Evolutionary conservation across 2,888 invertebrate species (phyloP).

Genomic region (Chalcis sispes): DNA sequence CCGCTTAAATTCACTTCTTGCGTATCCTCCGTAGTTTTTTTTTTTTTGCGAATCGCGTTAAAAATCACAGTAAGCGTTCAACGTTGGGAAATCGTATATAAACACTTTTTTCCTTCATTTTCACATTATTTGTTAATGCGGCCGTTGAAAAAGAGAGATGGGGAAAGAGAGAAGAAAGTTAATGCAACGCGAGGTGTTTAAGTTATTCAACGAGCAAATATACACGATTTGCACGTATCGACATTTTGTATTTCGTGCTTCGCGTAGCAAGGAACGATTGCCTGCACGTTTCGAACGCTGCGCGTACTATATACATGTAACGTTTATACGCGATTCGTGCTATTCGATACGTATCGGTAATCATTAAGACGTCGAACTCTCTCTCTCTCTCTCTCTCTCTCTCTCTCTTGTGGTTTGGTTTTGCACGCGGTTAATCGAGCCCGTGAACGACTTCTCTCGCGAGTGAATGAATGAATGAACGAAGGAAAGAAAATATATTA

Average conservation of each 20-base stretch:
- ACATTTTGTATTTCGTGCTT: slow-evolving; percentile 41
- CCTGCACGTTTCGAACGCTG: too few relatives aligned
- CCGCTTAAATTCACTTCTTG: background rate
- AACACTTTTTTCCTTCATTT: too few relatives aligned
- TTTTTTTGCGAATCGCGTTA: too few relatives aligned
- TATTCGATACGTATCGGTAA: slow-evolving; percentile 32
- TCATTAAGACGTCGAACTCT: slow-evolving; percentile 18
- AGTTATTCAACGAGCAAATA: slow-evolving; percentile 25
- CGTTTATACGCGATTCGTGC: background rate
- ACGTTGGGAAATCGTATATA: too few relatives aligned
- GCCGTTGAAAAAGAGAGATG: too few relatives aligned
- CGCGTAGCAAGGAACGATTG: slow-evolving; percentile 35
- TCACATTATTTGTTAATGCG: too few relatives aligned
- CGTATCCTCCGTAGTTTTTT: too few relatives aligned
- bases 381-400: too few relatives aligned
- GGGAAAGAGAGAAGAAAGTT: too few relatives aligned
- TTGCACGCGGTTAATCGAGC: slow-evolving; percentile 18
- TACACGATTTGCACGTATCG: background rate
- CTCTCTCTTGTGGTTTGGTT: background rate
- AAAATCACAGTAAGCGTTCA: too few relatives aligned
- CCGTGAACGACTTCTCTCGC: background rate
- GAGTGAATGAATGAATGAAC: slow-evolving; percentile 6
- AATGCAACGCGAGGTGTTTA: background rate
- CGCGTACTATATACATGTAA: background rate
- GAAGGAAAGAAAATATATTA: background rate